Conservation (phyloP, 2,797 vertebrate species). For the Miichthys miiuy region DNA sequence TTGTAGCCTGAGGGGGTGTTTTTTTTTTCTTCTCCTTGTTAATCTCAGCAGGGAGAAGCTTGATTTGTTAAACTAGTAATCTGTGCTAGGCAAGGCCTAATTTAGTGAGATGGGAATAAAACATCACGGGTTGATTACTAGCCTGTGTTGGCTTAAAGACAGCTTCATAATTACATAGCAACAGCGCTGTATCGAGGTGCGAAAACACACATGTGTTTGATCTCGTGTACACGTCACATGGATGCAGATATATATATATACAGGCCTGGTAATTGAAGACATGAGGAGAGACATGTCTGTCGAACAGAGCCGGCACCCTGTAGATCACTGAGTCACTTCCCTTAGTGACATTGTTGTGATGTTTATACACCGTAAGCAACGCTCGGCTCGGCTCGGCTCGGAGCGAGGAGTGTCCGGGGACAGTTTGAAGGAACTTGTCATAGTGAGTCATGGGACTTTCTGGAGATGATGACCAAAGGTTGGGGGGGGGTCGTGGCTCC, state of each 20-base stretch:
- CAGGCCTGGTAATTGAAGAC: conserved; percentile 52
- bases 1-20: conserved; percentile 38
- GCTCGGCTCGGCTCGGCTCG: too few species aligned
- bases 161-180: conserved; percentile 56
- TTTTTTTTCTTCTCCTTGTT: conserved; percentile 10
- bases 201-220: conserved; percentile 38
- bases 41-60: conserved; percentile 14
- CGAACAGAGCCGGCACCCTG: conserved; percentile 13
- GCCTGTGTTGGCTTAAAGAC: conserved; percentile 1
- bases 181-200: background rate
- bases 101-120: conserved; percentile 30
- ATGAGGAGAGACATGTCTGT: conserved; percentile 9
- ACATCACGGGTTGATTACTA: conserved; percentile 23
- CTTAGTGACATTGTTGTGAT: conserved; percentile 64
- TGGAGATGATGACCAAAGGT: background rate
- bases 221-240: conserved; percentile 3
- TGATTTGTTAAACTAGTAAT: conserved; percentile 27
- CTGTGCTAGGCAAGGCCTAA: background rate
- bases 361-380: conserved; percentile 36
- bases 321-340: conserved; percentile 76
- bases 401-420: conserved; percentile 40
- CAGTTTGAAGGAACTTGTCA: conserved; percentile 27
- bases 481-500: background rate
- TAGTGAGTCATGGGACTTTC: conserved; percentile 59
- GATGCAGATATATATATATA: conserved; percentile 1